Evolutionary conservation across 2,888 invertebrate genomes (phyloP).

Genomic region (Nemotelus nigrinus): DNA sequence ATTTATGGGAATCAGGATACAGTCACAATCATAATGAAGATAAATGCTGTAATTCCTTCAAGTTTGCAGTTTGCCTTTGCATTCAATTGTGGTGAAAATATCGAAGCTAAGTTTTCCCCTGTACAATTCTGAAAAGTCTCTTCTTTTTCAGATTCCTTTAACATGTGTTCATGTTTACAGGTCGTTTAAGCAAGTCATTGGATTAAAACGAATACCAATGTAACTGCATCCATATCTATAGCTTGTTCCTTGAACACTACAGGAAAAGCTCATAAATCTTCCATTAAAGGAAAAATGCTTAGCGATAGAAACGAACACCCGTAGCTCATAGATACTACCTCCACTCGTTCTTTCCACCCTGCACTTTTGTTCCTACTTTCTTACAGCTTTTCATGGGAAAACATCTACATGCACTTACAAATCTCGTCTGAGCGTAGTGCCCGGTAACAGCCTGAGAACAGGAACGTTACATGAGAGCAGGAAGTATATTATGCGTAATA

Average conservation of each 20-base stretch:
- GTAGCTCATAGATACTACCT: neutral
- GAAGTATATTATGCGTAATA: slow-evolving; percentile 35
- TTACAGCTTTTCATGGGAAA: neutral
- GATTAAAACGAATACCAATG: neutral
- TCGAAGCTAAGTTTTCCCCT: no score
- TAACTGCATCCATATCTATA: neutral
- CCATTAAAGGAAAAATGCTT: slow-evolving; percentile 23
- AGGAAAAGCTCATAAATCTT: slow-evolving; percentile 32
- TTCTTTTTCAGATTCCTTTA: no score
- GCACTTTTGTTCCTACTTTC: neutral
- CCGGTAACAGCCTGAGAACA: neutral
- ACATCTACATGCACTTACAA: no score
- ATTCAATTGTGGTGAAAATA: no score
- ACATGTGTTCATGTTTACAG: no score
- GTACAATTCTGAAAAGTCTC: no score
- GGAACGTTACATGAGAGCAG: neutral
- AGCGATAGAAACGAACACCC: neutral
- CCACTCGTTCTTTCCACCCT: neutral
- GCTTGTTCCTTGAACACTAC: neutral
- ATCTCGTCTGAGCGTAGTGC: no score
- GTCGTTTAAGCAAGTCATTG: neutral
- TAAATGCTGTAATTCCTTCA: no score
- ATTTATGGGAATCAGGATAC: no score
- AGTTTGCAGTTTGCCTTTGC: no score
- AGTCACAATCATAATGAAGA: no score